Conservation (phyloP, 2,113 vertebrate species). For the Stigmatopora nigra region DNA sequence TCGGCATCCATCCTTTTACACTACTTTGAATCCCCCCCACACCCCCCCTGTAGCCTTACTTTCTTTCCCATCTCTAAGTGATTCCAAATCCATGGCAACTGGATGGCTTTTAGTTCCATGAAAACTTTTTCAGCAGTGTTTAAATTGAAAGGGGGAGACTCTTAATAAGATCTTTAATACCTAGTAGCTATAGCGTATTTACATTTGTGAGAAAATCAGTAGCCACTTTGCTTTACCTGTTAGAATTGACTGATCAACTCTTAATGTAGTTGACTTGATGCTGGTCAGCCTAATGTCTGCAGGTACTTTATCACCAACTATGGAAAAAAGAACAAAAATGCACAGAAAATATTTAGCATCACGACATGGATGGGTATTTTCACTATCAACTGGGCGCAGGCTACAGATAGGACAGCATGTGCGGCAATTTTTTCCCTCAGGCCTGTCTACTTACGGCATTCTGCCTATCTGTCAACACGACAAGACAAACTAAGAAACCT, state of each 20-base stretch:
- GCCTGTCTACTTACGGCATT: too few species aligned
- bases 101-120: slow-evolving; percentile 8
- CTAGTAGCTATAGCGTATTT: not conserved
- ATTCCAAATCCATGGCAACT: slow-evolving; percentile 18
- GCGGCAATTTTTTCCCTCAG: too few species aligned
- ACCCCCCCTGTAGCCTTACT: slow-evolving; percentile 8
- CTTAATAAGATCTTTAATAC: not conserved
- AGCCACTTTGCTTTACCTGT: slow-evolving; percentile 77
- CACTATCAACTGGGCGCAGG: not conserved
- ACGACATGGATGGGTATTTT: slow-evolving; percentile 9
- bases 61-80: slow-evolving; percentile 4
- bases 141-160: not conserved
- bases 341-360: slow-evolving; percentile 10
- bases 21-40: slow-evolving; percentile 8
- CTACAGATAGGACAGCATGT: too few species aligned
- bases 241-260: slow-evolving; percentile 97
- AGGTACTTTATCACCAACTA: slow-evolving; percentile 98
- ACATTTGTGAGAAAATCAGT: not conserved
- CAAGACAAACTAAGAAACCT: too few species aligned
- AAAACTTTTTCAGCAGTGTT: not conserved
- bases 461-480: too few species aligned
- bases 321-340: slow-evolving; percentile 34
- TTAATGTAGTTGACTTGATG: slow-evolving; percentile 94
- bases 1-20: slow-evolving; percentile 18
- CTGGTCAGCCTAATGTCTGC: slow-evolving; percentile 94